phyloP scores from a whole-genome alignment of 2,888 invertebrate species.

The Pandemis corylana region DNA sequence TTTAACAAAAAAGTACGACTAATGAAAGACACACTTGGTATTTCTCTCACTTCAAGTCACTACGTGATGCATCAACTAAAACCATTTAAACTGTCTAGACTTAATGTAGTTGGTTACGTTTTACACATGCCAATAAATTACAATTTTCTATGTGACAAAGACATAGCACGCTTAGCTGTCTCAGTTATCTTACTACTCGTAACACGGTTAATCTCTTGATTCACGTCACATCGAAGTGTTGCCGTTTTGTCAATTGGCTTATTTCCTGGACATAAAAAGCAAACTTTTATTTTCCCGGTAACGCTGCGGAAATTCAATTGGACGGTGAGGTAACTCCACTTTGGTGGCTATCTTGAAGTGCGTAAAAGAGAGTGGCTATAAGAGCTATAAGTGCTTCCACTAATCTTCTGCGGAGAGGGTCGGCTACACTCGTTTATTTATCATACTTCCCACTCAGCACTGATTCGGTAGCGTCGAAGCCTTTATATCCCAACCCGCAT shows the following conservation, averaged over 20 bases:
- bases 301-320: conserved; percentile 10
- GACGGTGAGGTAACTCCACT: conserved; percentile 10
- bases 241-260: conserved; percentile 2
- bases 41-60: neutral
- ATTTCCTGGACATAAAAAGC: conserved; percentile 11
- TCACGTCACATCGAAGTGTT: neutral
- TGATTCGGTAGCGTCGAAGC: conserved; percentile 17
- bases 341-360: conserved; percentile 10
- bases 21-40: neutral
- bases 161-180: too few species aligned
- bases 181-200: too few species aligned
- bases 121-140: too few species aligned
- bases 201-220: neutral
- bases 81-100: too few species aligned
- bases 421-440: conserved; percentile 14
- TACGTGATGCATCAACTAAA: too few species aligned
- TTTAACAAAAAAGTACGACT: neutral
- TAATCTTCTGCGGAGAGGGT: conserved; percentile 19
- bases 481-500: conserved; percentile 1
- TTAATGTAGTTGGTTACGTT: too few species aligned
- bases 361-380: conserved; percentile 17
- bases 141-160: too few species aligned
- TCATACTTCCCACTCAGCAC: conserved; percentile 16
- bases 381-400: conserved; percentile 23
- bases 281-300: conserved; percentile 13